Percentiles rank a stretch among this genome's conserved stretches.
phyloP scores from a whole-genome alignment of 35 echinoderm and acorn worm species.

The Amphiura filiformis region DNA sequence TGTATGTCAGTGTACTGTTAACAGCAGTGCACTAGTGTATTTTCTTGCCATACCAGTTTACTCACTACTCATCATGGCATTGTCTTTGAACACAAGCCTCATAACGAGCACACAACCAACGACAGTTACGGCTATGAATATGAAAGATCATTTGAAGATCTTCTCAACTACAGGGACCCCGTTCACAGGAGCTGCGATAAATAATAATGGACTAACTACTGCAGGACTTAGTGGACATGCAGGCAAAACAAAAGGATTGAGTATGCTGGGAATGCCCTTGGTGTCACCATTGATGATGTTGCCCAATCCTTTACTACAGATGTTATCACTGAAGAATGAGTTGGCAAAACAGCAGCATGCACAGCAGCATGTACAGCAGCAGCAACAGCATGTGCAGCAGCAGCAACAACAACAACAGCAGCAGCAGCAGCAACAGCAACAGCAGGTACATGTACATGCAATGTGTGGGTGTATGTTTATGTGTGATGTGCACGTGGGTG shows the following conservation, averaged over 20 bases:
- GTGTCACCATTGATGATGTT: conserved; percentile 48
- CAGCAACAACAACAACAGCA: not conserved
- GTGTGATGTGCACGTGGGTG: too few species aligned
- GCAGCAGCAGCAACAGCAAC: too few species aligned
- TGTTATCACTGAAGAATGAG: conserved; percentile 58
- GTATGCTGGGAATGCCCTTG: conserved; percentile 23
- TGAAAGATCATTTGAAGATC: conserved; percentile 34
- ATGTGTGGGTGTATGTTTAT: too few species aligned
- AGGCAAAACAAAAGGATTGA: conserved; percentile 32
- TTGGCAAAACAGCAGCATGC: conserved; percentile 26
- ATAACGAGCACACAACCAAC: not conserved
- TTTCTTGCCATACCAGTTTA: not conserved
- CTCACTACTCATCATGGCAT: not conserved
- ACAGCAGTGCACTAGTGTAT: not conserved
- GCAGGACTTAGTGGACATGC: not conserved
- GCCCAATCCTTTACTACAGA: conserved; percentile 50
- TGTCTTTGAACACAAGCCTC: not conserved
- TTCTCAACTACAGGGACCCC: not conserved
- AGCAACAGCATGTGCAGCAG: not conserved
- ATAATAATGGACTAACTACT: conserved; percentile 10
- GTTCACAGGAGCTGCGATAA: not conserved
- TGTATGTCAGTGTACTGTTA: too few species aligned
- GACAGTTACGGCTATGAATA: conserved; percentile 16
- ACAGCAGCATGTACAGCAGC: not conserved
- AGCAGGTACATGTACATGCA: too few species aligned